Conservation (phyloP, 2,113 vertebrate genomes). For the Phrynocephalus versicolor region DNA sequence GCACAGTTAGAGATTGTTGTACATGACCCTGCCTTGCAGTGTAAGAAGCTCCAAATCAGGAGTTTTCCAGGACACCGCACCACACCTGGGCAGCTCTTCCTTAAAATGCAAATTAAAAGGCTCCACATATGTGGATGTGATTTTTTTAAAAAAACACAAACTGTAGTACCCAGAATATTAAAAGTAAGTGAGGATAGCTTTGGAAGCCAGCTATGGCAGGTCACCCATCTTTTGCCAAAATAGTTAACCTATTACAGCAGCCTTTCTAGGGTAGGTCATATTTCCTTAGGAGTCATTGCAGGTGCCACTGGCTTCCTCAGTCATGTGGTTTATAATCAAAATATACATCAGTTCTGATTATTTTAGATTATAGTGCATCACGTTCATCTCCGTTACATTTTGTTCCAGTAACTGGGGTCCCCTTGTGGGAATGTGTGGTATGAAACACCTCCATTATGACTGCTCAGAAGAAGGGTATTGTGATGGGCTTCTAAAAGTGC, state of each 20-base stretch:
- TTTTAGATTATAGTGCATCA: not conserved
- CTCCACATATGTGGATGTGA: not conserved
- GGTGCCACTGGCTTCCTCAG: not conserved
- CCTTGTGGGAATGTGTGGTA: not conserved
- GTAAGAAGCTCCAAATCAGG: too few relatives aligned
- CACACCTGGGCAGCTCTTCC: not conserved
- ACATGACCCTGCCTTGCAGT: too few relatives aligned
- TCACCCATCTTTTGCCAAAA: not conserved
- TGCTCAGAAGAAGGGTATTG: not conserved
- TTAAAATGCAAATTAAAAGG: not conserved
- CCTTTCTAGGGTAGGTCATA: not conserved
- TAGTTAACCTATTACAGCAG: not conserved
- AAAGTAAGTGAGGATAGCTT: not conserved
- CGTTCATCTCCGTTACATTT: not conserved
- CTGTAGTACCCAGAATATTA: not conserved
- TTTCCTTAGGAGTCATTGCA: not conserved
- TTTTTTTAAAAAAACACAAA: not conserved
- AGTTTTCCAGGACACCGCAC: not conserved
- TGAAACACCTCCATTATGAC: not conserved
- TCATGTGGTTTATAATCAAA: not conserved
- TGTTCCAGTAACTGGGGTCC: not conserved
- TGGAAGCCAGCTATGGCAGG: not conserved
- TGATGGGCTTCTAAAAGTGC: not conserved
- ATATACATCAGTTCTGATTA: not conserved
- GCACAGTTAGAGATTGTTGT: not conserved